Percentiles rank a stretch among this genome's conserved stretches.
Conservation (phyloP, 2,797 vertebrate species). For the Sparidentex hasta region DNA sequence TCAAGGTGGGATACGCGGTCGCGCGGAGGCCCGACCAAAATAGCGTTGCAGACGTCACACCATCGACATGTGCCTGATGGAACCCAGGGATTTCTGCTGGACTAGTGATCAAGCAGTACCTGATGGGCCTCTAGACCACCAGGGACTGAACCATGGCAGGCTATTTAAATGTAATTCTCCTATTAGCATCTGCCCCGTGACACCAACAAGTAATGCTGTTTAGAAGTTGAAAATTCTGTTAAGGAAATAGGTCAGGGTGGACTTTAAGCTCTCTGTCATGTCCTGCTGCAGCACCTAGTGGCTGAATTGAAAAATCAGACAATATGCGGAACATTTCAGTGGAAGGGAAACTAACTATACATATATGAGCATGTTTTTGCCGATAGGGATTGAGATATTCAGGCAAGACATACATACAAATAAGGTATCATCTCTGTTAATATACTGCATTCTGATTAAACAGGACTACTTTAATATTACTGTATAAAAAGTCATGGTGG, state of each 20-base stretch:
- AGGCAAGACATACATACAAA: too few species aligned
- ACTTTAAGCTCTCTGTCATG: not conserved
- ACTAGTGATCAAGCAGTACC: not conserved
- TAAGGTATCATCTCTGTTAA: too few species aligned
- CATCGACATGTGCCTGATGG: too few species aligned
- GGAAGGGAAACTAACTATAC: not conserved
- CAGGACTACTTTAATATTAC: too few species aligned
- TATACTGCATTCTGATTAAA: too few species aligned
- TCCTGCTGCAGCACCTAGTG: slow-evolving; percentile 17
- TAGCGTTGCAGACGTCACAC: too few species aligned
- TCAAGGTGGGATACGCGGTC: too few species aligned
- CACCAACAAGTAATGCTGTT: not conserved
- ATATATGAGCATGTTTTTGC: too few species aligned
- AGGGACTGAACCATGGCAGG: not conserved
- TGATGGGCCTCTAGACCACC: not conserved
- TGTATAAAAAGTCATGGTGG: too few species aligned
- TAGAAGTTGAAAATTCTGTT: not conserved
- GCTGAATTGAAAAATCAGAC: not conserved
- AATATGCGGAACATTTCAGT: not conserved
- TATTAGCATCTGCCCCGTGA: not conserved
- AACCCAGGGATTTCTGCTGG: not conserved
- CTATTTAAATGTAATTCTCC: not conserved
- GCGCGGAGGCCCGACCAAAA: too few species aligned
- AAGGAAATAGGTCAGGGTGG: not conserved
- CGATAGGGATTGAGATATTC: too few species aligned